Conservation (phyloP, 2,113 vertebrate species). For the Sphaerodactylus townsendi region DNA sequence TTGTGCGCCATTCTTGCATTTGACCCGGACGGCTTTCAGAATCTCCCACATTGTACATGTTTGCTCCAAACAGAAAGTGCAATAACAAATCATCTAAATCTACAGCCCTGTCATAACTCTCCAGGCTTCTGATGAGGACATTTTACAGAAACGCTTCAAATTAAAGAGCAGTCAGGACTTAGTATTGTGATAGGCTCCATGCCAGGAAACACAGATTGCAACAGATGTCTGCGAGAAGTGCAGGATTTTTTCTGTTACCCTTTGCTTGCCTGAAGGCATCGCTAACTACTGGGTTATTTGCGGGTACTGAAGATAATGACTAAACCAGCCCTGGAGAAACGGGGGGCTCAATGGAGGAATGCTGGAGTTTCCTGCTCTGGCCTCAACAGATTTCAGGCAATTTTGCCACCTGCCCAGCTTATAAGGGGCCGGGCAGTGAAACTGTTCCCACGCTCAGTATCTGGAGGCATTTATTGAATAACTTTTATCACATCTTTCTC, state of each 20-base stretch:
- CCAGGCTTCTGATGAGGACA: neutral
- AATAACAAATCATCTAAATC: neutral
- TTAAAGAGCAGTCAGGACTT: neutral
- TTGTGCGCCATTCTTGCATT: neutral
- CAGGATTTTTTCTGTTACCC: neutral
- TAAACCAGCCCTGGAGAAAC: neutral
- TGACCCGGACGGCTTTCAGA: rapidly evolving
- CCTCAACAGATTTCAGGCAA: neutral
- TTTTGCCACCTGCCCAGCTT: neutral
- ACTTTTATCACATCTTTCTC: neutral
- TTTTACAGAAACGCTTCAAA: neutral
- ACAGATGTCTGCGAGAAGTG: neutral
- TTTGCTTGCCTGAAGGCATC: neutral
- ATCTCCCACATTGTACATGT: neutral
- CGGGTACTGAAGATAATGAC: neutral
- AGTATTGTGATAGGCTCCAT: neutral
- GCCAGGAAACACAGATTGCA: constrained; percentile 7
- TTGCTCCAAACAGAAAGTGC: neutral
- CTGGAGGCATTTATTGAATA: no score
- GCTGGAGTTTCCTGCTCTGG: neutral
- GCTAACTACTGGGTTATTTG: neutral
- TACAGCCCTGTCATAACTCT: neutral
- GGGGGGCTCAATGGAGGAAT: neutral
- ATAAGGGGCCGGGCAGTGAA: neutral
- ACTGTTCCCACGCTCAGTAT: neutral